Conservation (phyloP, 2,888 invertebrate species). For the Leucania comma region DNA sequence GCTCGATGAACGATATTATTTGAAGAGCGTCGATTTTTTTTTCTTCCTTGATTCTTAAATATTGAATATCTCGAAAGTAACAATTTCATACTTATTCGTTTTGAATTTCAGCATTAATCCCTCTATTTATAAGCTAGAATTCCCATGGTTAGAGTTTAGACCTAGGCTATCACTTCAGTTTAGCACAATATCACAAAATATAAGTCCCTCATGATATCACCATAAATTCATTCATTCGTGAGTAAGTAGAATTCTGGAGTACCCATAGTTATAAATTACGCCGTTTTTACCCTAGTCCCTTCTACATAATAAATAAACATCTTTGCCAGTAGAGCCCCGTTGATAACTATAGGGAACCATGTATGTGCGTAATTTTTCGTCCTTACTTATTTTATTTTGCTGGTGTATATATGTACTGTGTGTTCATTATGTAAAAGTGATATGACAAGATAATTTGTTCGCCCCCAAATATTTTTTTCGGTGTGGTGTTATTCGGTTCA, state of each 20-base stretch:
- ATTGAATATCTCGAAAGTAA: too few relatives aligned
- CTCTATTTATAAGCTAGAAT: not conserved
- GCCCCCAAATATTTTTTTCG: too few relatives aligned
- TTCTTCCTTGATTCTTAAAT: too few relatives aligned
- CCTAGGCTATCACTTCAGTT: not conserved
- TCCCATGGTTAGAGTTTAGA: not conserved
- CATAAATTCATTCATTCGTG: conserved; percentile 2
- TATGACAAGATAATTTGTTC: too few relatives aligned
- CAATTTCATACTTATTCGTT: too few relatives aligned
- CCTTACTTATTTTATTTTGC: too few relatives aligned
- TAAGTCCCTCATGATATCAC: conserved; percentile 6
- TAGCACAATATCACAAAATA: conserved; percentile 10
- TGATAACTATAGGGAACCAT: not conserved
- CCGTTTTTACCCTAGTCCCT: conserved; percentile 4
- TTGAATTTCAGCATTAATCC: too few relatives aligned
- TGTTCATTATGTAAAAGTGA: too few relatives aligned
- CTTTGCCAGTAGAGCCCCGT: conserved; percentile 6
- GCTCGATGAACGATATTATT: too few relatives aligned
- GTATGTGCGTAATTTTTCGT: not conserved
- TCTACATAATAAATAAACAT: conserved; percentile 34
- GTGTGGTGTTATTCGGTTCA: too few relatives aligned
- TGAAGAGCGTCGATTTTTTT: too few relatives aligned
- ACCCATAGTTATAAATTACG: conserved; percentile 27
- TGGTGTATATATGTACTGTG: too few relatives aligned
- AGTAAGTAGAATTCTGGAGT: not conserved